Conservation (phyloP, 2,888 invertebrate species). For the Hypolimnas misippus region DNA sequence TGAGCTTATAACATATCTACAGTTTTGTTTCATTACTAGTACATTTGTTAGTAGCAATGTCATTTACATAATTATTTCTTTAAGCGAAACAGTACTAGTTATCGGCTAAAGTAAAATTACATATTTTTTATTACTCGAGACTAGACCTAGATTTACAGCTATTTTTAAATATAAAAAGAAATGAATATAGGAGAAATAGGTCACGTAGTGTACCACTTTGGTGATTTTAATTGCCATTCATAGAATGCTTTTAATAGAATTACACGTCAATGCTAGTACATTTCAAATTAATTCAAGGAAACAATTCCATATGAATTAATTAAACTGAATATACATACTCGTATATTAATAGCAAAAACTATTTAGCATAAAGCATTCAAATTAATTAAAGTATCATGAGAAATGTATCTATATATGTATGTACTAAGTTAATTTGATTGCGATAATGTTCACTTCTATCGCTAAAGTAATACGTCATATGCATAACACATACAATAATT, state of each 20-base stretch:
- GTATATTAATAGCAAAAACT: not conserved
- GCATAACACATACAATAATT: not conserved
- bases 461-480: not conserved
- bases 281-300: slow-evolving; percentile 7
- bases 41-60: too few species aligned
- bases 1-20: too few species aligned
- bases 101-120: not conserved
- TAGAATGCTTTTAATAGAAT: slow-evolving; percentile 11
- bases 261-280: not conserved
- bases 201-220: slow-evolving; percentile 4
- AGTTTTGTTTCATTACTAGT: too few species aligned
- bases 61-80: too few species aligned
- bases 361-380: slow-evolving; percentile 12
- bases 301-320: slow-evolving; percentile 3
- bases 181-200: slow-evolving; percentile 6
- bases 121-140: not conserved
- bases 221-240: slow-evolving; percentile 5
- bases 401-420: too few species aligned
- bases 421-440: not conserved
- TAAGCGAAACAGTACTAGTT: too few species aligned
- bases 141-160: not conserved
- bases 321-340: not conserved
- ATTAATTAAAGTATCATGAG: slow-evolving; percentile 16
- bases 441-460: not conserved
- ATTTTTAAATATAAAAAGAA: not conserved